These are phyloP conservation scores for Epinephelus coioides DNA, from an alignment of 2,797 vertebrate genomes.

Conservation along the genomic window DNA sequence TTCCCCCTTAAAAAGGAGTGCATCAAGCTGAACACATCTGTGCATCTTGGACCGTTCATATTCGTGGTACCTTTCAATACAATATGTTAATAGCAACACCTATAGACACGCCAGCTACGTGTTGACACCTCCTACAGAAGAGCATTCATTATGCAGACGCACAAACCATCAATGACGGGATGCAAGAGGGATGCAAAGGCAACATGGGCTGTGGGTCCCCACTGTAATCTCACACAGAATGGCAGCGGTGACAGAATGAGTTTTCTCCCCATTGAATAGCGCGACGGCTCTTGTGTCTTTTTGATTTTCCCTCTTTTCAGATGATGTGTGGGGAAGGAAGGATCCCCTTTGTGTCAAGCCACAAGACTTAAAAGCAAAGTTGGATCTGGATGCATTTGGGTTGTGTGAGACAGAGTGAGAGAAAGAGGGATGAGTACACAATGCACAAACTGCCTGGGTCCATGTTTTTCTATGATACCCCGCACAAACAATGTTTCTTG, in stretches of 20 bases:
- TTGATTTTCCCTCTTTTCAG: conserved; percentile 82
- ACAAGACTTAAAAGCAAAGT: conserved; percentile 83
- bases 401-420: conserved; percentile 43
- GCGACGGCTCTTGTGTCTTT: conserved; percentile 81
- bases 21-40: conserved; percentile 7
- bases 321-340: conserved; percentile 80
- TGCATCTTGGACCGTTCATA: conserved; percentile 5
- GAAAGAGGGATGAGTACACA: conserved; percentile 58
- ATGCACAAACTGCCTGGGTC: conserved; percentile 64
- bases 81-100: conserved; percentile 22
- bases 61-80: conserved; percentile 9
- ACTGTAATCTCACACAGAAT: conserved; percentile 81
- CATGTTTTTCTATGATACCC: conserved; percentile 69
- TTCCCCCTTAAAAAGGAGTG: neutral
- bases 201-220: conserved; percentile 73
- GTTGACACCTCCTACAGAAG: conserved; percentile 42
- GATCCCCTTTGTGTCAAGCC: conserved; percentile 85
- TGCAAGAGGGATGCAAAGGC: conserved; percentile 66
- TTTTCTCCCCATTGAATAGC: conserved; percentile 79
- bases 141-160: conserved; percentile 64
- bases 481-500: conserved; percentile 63
- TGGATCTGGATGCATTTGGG: conserved; percentile 76
- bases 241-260: conserved; percentile 80
- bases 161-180: conserved; percentile 52
- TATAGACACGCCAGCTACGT: neutral